A percentile compares a stretch with the other conserved stretches of the same genome.
Evolutionary conservation across 2,888 invertebrate species (phyloP).

Genomic region (Dendrolimus pini): DNA sequence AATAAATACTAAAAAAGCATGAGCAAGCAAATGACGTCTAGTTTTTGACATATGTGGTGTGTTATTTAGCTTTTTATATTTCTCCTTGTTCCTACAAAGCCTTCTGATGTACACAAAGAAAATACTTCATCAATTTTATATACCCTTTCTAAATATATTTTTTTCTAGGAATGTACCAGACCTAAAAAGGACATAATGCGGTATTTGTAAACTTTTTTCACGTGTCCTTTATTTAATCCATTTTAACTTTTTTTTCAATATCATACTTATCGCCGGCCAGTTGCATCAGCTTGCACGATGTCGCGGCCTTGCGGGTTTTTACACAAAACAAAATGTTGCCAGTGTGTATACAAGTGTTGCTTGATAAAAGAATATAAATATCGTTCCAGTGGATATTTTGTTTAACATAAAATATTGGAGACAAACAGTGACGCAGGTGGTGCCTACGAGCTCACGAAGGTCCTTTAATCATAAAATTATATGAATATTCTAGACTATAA

Average conservation of each 20-base stretch:
- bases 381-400: conserved; percentile 6
- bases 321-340: conserved; percentile 21
- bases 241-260: neutral
- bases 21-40: no score
- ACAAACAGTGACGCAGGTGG: conserved; percentile 5
- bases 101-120: no score
- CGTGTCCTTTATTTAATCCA: neutral
- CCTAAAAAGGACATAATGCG: no score
- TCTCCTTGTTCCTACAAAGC: no score
- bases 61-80: no score
- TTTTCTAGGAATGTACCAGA: no score
- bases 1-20: no score
- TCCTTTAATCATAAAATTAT: neutral
- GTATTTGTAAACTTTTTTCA: no score
- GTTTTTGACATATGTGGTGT: no score
- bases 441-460: neutral
- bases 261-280: neutral
- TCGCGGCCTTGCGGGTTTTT: conserved; percentile 37
- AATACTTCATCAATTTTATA: no score
- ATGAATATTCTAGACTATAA: neutral
- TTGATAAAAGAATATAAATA: conserved; percentile 1
- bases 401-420: conserved; percentile 8
- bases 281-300: conserved; percentile 19
- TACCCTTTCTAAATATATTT: no score
- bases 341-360: conserved; percentile 38